These are phyloP conservation scores for Ascaphus truei DNA, from an alignment of 2,113 vertebrate genomes.

Conservation along the genomic window DNA sequence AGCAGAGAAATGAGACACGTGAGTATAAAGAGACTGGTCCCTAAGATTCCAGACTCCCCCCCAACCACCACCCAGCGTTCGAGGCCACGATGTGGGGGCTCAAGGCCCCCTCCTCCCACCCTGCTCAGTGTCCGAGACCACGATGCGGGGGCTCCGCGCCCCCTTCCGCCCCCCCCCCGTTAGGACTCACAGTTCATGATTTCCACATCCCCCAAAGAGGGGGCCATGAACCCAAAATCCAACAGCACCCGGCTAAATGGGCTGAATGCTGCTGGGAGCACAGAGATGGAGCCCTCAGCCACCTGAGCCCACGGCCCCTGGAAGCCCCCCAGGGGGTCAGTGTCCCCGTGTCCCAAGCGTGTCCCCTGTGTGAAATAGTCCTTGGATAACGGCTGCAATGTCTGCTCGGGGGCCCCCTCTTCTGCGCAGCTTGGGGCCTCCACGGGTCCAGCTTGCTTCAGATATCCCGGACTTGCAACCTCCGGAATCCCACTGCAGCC, in stretches of 20 bases:
- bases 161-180: too few relatives aligned
- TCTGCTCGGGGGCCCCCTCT: background rate
- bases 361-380: background rate
- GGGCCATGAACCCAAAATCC: background rate
- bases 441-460: background rate
- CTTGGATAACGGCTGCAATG: background rate
- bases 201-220: slow-evolving; percentile 11
- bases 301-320: slow-evolving; percentile 5
- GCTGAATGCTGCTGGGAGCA: background rate
- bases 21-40: too few relatives aligned
- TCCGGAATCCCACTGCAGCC: background rate
- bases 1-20: too few relatives aligned
- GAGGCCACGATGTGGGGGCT: too few relatives aligned
- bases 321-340: background rate
- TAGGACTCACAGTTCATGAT: slow-evolving; percentile 1
- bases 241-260: slow-evolving; percentile 9
- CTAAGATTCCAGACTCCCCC: too few relatives aligned
- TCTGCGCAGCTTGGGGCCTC: background rate
- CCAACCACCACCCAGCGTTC: too few relatives aligned
- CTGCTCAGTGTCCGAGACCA: too few relatives aligned
- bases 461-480: background rate
- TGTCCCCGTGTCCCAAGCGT: background rate
- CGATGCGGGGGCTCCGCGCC: too few relatives aligned
- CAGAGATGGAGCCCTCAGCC: background rate
- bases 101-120: too few relatives aligned